Evolutionary conservation across 2,797 vertebrate genomes (phyloP).

Genomic region (Microctenopoma stevenorrisi): DNA sequence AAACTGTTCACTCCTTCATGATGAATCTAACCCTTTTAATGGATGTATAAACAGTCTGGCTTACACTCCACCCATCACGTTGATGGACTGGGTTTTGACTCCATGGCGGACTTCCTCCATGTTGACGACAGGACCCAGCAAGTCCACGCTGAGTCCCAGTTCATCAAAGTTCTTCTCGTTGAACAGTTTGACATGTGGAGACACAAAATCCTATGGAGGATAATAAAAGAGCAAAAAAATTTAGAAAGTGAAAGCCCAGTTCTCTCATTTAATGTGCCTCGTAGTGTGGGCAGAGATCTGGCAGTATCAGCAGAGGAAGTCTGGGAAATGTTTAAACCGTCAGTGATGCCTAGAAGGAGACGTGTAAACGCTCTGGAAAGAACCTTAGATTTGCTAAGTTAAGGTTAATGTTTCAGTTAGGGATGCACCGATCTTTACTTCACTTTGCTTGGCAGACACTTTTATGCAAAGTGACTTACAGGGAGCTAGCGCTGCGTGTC

Average conservation of each 20-base stretch:
- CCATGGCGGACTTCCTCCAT: conserved; percentile 88
- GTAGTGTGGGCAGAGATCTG: background rate
- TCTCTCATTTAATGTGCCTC: background rate
- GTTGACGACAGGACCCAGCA: conserved; percentile 88
- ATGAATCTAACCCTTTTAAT: background rate
- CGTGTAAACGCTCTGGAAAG: background rate
- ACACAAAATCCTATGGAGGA: conserved; percentile 86
- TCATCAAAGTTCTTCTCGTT: conserved; percentile 86
- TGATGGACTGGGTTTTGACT: conserved; percentile 88
- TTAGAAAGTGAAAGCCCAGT: background rate
- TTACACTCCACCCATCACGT: conserved; percentile 92
- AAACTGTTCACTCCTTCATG: background rate
- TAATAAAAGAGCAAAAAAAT: background rate
- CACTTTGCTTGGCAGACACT: too few species aligned
- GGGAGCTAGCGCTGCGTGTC: too few species aligned
- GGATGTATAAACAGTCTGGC: conserved; percentile 60
- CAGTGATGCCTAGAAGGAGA: background rate
- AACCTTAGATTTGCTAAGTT: too few species aligned
- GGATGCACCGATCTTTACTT: too few species aligned
- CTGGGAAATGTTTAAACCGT: background rate
- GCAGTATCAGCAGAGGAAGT: background rate
- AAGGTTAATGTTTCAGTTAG: background rate
- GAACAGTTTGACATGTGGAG: conserved; percentile 91
- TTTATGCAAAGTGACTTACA: too few species aligned
- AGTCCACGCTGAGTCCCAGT: conserved; percentile 85